These are phyloP conservation scores for Lynx canadensis DNA, from an alignment of 2,113 vertebrate species.

Conservation along the genomic window DNA sequence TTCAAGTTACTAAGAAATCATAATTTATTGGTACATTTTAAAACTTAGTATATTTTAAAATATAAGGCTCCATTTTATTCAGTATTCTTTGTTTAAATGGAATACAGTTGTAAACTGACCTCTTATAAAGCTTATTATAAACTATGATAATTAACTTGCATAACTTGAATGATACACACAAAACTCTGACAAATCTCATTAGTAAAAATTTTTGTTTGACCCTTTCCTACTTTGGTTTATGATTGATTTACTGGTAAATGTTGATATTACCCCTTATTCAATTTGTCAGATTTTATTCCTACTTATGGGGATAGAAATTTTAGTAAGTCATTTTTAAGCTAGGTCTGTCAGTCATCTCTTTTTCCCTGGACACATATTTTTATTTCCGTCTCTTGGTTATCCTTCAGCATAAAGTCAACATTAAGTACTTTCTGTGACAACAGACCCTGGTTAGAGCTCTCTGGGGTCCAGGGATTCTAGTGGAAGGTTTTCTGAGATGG, in stretches of 20 bases:
- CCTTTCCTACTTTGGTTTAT: conserved; percentile 34
- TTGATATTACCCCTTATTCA: neutral
- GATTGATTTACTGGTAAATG: neutral
- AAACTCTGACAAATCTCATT: neutral
- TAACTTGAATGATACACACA: neutral
- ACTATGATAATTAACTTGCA: neutral
- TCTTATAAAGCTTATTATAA: neutral
- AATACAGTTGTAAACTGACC: neutral
- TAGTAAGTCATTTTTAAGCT: neutral
- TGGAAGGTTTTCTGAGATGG: neutral
- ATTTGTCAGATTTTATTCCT: conserved; percentile 22
- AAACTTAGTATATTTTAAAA: conserved; percentile 19
- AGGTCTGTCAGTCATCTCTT: neutral
- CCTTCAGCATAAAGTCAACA: conserved; percentile 20
- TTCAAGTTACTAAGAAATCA: neutral
- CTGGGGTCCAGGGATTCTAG: neutral
- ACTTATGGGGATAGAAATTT: neutral
- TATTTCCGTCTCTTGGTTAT: conserved; percentile 51
- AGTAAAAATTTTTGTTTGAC: neutral
- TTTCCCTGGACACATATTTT: conserved; percentile 3
- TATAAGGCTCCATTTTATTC: neutral
- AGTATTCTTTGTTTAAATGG: neutral
- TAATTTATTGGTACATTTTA: neutral
- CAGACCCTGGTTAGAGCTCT: neutral
- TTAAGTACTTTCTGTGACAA: neutral